These are phyloP conservation scores for Acronicta leporina DNA, from an alignment of 2,888 invertebrate genomes.

Conservation along the genomic window DNA sequence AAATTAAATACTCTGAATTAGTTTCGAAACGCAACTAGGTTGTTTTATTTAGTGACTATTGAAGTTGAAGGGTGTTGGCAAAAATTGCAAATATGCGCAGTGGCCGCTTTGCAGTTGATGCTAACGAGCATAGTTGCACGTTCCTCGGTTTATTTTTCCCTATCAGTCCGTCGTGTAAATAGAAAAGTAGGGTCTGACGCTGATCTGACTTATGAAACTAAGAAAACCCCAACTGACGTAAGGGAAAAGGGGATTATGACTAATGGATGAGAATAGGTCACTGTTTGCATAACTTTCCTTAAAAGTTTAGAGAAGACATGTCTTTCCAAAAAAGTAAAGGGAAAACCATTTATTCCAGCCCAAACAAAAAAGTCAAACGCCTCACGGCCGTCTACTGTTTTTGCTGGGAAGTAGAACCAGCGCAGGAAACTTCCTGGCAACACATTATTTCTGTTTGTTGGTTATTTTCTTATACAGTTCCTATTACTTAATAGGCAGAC, in stretches of 20 bases:
- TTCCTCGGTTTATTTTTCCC: neutral
- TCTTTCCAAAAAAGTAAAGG: too few relatives aligned
- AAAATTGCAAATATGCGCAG: neutral
- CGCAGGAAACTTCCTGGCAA: too few relatives aligned
- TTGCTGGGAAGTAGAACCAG: too few relatives aligned
- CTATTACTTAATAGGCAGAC: too few relatives aligned
- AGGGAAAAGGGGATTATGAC: neutral
- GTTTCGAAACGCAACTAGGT: neutral
- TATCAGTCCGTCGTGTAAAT: neutral
- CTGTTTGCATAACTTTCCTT: too few relatives aligned
- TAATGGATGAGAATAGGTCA: neutral
- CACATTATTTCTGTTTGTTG: too few relatives aligned
- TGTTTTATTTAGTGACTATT: neutral
- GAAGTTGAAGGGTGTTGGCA: neutral
- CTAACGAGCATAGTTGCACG: constrained; percentile 1
- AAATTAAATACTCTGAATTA: neutral
- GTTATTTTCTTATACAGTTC: too few relatives aligned
- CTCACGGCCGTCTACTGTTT: too few relatives aligned
- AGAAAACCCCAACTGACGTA: neutral
- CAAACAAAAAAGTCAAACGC: too few relatives aligned
- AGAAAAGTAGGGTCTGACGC: neutral
- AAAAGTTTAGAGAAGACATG: too few relatives aligned
- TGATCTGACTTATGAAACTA: neutral
- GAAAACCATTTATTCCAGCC: too few relatives aligned
- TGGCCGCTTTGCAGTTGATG: neutral